Base-by-base conservation (phyloP, 1,140 invertebrate species). In the Lepidotrigona ventralis region DNA sequence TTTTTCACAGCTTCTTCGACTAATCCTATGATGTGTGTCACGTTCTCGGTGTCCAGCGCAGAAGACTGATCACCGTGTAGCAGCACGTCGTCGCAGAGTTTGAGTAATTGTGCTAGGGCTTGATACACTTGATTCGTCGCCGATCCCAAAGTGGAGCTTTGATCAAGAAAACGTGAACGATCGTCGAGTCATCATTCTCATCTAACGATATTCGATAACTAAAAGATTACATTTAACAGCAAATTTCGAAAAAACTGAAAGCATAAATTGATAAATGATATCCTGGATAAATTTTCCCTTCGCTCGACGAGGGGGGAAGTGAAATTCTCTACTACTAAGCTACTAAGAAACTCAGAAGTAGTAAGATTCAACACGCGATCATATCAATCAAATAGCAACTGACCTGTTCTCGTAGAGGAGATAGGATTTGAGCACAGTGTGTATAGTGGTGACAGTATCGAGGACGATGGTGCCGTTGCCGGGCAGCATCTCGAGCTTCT, bases 381-480 rank as follows among this genome's bases (percentile, higher is more conserved):
- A n/a, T n/a, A 71, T 46, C 69, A n/a, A 51, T 19, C 8, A 9
- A 23, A 12, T 12, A 8, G 6, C 15, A 1, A 1, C 2, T 92
- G 89, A 96, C 96, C 96, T 97, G 90, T 97, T 96, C 86, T 97
- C 96, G 87, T 96, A 96, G 70, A 96, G 93, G 68, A 96, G 95
- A 87, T 95, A 96, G 64, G 95, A 96, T 90, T 95, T 96, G 84
- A 96, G 95, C 76, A 95, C 93, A 39, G 97, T 96, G 93, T 98
- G 97, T 93, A 99, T 98, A 86, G 97, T 97, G 90, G 98, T 97
- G 84, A 99, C 97, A 26, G 97, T 98, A 92, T 99, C 98, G 82
- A 99, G 95, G 81, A 99, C 97, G 88, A 98, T 97, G 23, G 98
- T 98, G 76, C 98, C 98, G 92, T 98, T 98, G 63, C 98, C 98